A percentile compares a stretch with the other conserved stretches of the same genome.
These are phyloP conservation scores for Acipenser ruthenus DNA, from an alignment of 2,797 vertebrate species.

Conservation along the genomic window DNA sequence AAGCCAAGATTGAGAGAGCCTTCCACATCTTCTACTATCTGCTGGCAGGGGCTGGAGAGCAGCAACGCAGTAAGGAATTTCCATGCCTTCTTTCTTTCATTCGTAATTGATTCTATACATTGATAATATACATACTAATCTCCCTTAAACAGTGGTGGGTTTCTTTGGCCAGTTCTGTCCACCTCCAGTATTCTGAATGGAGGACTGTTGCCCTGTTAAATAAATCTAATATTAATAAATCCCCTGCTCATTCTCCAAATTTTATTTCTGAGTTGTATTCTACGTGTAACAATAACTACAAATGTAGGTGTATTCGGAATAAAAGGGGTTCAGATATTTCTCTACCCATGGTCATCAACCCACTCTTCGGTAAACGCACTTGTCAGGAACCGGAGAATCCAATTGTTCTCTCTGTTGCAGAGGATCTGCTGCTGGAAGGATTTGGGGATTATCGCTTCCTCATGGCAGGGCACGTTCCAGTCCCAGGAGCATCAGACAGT, in stretches of 20 bases:
- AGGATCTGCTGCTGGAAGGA: slow-evolving; percentile 79
- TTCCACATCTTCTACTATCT: slow-evolving; percentile 97
- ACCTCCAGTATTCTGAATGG: neutral
- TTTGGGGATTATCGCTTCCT: slow-evolving; percentile 86
- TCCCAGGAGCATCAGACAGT: slow-evolving; percentile 79
- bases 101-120: too few relatives aligned
- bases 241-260: too few relatives aligned
- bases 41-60: slow-evolving; percentile 77
- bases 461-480: slow-evolving; percentile 75
- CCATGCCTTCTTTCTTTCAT: neutral
- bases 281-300: neutral
- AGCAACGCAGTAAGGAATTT: slow-evolving; percentile 53
- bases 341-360: too few relatives aligned
- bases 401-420: slow-evolving; percentile 46
- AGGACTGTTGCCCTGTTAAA: too few relatives aligned
- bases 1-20: slow-evolving; percentile 84
- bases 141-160: neutral
- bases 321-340: too few relatives aligned
- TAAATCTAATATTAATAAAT: too few relatives aligned
- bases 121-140: too few relatives aligned
- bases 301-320: neutral
- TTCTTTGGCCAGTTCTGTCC: neutral
- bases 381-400: too few relatives aligned
- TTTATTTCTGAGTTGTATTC: too few relatives aligned
- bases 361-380: too few relatives aligned